A percentile compares a stretch with the other conserved stretches of the same genome.
Evolutionary conservation across 2,888 invertebrate species (phyloP).

Genomic region (Cephus spinipes): DNA sequence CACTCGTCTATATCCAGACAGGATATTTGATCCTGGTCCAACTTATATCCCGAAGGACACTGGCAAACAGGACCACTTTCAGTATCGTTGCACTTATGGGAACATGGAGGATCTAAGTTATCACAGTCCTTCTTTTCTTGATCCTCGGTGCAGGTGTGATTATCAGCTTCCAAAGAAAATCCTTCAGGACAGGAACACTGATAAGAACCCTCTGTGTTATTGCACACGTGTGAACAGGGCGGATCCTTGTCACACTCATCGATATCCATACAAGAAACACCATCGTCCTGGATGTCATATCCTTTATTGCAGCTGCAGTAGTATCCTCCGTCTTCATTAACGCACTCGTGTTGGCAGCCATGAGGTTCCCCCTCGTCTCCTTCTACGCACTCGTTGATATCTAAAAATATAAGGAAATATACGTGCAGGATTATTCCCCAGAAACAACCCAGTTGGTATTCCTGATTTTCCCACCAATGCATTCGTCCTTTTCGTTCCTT

Average conservation of each 20-base stretch:
- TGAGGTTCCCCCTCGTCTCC: slow-evolving; percentile 67
- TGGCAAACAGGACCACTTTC: slow-evolving; percentile 65
- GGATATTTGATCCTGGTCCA: slow-evolving; percentile 57
- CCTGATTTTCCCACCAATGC: slow-evolving; percentile 55
- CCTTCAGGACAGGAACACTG: slow-evolving; percentile 69
- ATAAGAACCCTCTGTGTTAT: slow-evolving; percentile 52
- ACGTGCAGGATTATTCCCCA: background rate
- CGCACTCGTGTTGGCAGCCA: slow-evolving; percentile 69
- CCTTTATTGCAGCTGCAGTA: slow-evolving; percentile 65
- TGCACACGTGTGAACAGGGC: slow-evolving; percentile 54
- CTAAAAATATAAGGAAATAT: slow-evolving; percentile 51
- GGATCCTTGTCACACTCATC: slow-evolving; percentile 54
- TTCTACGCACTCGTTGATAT: slow-evolving; percentile 70
- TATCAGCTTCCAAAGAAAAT: slow-evolving; percentile 43
- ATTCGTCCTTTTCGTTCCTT: slow-evolving; percentile 66
- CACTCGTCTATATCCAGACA: slow-evolving; percentile 72
- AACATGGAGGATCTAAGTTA: slow-evolving; percentile 37
- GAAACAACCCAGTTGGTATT: background rate
- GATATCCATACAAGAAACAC: slow-evolving; percentile 52
- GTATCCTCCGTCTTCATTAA: slow-evolving; percentile 63
- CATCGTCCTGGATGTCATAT: slow-evolving; percentile 57
- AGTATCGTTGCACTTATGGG: slow-evolving; percentile 54
- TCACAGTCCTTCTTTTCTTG: slow-evolving; percentile 47
- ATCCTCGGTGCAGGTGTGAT: slow-evolving; percentile 39
- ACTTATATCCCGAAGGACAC: slow-evolving; percentile 69